Conservation (phyloP, 2,797 vertebrate species). For the Eutrigla gurnardus region DNA sequence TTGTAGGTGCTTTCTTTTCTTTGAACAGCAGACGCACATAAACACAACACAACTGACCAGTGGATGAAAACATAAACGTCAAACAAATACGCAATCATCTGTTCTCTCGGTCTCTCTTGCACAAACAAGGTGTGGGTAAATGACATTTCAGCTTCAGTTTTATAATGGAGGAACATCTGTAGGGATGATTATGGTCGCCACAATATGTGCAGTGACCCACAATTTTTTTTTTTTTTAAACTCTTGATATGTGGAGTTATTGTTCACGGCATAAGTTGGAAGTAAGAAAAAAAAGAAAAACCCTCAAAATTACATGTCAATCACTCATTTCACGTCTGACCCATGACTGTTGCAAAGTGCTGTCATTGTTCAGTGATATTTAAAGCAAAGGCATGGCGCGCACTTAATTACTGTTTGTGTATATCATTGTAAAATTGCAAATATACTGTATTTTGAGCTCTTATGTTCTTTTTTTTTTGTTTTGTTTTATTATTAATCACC, state of each 20-base stretch:
- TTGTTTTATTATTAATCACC: conserved; percentile 52
- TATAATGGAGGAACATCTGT: conserved; percentile 5
- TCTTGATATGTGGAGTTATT: conserved; percentile 34
- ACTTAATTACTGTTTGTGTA: conserved; percentile 60
- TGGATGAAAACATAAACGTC: conserved; percentile 42
- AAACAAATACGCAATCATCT: conserved; percentile 42
- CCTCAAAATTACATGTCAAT: conserved; percentile 47
- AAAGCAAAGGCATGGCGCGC: conserved; percentile 56
- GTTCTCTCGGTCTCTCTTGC: conserved; percentile 29
- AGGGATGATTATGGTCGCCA: conserved; percentile 22
- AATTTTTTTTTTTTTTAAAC: conserved; percentile 18
- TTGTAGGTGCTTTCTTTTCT: conserved; percentile 65
- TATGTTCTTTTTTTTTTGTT: conserved; percentile 51
- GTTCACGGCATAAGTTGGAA: conserved; percentile 40
- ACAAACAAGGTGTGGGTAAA: conserved; percentile 7
- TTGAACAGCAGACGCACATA: conserved; percentile 51
- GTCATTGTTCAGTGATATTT: conserved; percentile 49
- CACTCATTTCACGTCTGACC: conserved; percentile 63
- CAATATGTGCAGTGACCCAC: conserved; percentile 11
- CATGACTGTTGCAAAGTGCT: conserved; percentile 43
- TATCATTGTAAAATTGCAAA: conserved; percentile 75
- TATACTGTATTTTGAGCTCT: conserved; percentile 74
- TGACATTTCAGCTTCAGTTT: conserved; percentile 15
- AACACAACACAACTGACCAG: conserved; percentile 46
- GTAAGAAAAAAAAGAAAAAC: conserved; percentile 7